Percentiles rank a stretch among this genome's conserved stretches.
Evolutionary conservation across 1,140 invertebrate species (phyloP).

Genomic region (Anthonomus grandis): DNA sequence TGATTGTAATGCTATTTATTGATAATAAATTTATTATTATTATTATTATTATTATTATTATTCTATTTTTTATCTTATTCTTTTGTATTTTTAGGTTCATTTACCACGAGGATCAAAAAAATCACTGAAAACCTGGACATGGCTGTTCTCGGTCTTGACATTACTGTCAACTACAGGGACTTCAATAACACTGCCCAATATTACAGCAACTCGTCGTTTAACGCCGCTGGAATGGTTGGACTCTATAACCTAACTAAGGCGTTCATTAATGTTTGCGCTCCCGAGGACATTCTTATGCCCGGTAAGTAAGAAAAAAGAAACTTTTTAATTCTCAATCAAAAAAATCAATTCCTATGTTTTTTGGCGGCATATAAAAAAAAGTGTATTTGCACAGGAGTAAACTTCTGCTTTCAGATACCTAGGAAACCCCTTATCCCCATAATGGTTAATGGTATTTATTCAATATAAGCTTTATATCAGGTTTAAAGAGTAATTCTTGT

Average conservation of each 20-base stretch:
- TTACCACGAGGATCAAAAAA: conserved; percentile 42
- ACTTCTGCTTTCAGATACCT: too few species aligned
- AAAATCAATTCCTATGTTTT: too few species aligned
- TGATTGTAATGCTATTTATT: background rate
- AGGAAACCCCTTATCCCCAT: too few species aligned
- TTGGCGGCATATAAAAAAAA: too few species aligned
- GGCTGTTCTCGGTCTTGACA: conserved; percentile 49
- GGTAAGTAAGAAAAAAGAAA: conserved; percentile 51
- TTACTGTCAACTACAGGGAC: conserved; percentile 49
- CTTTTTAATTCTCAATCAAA: too few species aligned
- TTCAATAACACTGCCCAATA: conserved; percentile 46
- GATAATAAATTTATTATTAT: background rate
- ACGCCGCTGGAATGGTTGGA: conserved; percentile 58
- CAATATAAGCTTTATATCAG: too few species aligned
- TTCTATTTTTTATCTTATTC: background rate
- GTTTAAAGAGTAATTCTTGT: too few species aligned
- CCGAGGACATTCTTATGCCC: conserved; percentile 54
- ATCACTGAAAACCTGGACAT: conserved; percentile 52
- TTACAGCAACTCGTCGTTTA: conserved; percentile 49
- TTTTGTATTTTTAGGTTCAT: conserved; percentile 30
- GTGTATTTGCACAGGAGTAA: too few species aligned
- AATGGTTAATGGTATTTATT: too few species aligned
- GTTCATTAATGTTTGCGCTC: conserved; percentile 55
- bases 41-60: background rate
- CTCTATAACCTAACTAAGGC: conserved; percentile 58